Percentiles rank a stretch among this genome's conserved stretches.
phyloP scores from a whole-genome alignment of 2,113 vertebrate species.

The Climacteris rufus region DNA sequence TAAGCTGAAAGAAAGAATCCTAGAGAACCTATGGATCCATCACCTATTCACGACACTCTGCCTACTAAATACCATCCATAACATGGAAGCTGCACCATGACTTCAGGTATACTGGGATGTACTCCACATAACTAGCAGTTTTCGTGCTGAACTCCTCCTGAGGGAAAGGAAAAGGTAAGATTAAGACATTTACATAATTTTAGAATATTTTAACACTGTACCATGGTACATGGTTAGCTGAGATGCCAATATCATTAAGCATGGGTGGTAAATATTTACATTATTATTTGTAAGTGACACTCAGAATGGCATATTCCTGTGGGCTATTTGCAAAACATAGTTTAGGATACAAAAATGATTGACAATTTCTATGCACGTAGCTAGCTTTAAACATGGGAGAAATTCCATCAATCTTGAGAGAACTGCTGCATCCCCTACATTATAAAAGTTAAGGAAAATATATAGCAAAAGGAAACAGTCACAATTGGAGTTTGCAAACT shows the following conservation, averaged over 20 bases:
- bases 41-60: background rate
- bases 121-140: background rate
- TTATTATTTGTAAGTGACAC: background rate
- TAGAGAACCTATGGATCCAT: background rate
- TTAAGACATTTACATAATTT: background rate
- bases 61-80: background rate
- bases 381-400: background rate
- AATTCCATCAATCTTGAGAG: background rate
- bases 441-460: background rate
- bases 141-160: background rate
- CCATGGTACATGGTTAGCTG: background rate
- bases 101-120: background rate
- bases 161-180: conserved; percentile 40
- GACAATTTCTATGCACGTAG: background rate
- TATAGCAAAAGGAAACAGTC: background rate
- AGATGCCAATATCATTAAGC: background rate
- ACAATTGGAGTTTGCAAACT: background rate
- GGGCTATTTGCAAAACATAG: background rate
- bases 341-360: background rate
- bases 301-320: background rate
- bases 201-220: background rate
- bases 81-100: background rate
- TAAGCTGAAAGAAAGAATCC: background rate
- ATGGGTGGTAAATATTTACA: background rate
- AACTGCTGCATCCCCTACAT: background rate